phyloP scores from a whole-genome alignment of 1,140 invertebrate genomes.

The Marisa cornuarietis region DNA sequence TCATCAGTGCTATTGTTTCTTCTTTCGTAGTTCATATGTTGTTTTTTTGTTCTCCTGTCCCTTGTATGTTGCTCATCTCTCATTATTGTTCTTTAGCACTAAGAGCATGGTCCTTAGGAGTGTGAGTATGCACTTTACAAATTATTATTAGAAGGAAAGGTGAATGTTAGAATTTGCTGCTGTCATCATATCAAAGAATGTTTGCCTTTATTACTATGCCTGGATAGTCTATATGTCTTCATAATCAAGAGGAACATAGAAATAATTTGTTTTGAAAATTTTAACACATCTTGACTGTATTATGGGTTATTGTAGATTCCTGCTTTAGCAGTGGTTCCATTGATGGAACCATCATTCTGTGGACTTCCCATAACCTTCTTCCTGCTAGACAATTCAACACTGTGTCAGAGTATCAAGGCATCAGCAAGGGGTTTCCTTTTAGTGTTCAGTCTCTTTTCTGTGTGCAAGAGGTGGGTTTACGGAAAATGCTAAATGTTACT shows the following conservation, averaged over 20 bases:
- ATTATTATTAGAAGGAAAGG: no score
- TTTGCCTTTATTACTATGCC: background rate
- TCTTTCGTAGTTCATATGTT: no score
- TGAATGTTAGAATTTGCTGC: background rate
- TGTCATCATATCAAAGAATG: background rate
- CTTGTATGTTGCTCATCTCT: no score
- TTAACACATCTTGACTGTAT: background rate
- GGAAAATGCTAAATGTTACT: background rate
- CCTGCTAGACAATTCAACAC: conserved; percentile 42
- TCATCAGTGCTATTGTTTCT: no score
- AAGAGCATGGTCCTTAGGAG: no score
- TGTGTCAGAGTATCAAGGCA: conserved; percentile 42
- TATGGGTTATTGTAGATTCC: conserved; percentile 35
- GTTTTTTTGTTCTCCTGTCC: no score
- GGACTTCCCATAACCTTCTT: conserved; percentile 43
- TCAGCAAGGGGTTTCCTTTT: conserved; percentile 44
- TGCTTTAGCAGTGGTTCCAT: conserved; percentile 58
- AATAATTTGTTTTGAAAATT: background rate
- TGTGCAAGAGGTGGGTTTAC: conserved; percentile 45
- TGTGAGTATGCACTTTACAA: no score
- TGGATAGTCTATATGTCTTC: background rate
- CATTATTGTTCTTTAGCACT: no score
- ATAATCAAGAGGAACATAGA: background rate
- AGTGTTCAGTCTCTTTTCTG: conserved; percentile 53
- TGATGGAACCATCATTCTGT: conserved; percentile 56